These are phyloP conservation scores for Gobio occitaniae DNA, from an alignment of 2,797 vertebrate species.

Conservation along the genomic window DNA sequence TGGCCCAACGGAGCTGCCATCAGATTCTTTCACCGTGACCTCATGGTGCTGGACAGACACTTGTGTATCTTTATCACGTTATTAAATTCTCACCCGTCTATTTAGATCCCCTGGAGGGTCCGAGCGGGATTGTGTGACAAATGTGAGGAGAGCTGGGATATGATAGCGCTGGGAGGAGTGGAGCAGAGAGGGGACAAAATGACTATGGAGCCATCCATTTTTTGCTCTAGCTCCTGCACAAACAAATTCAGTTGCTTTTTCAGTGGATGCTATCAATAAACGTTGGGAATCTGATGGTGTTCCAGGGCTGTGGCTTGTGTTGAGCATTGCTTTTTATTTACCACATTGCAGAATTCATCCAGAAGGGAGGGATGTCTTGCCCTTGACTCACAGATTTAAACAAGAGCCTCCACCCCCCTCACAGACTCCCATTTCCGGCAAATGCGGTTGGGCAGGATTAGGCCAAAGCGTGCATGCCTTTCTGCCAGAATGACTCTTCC, in stretches of 20 bases:
- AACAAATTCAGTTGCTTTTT: conserved; percentile 42
- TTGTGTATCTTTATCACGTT: conserved; percentile 85
- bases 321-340: conserved; percentile 26
- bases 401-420: conserved; percentile 63
- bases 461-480: conserved; percentile 43
- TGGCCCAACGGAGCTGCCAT: conserved; percentile 69
- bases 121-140: conserved; percentile 73
- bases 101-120: conserved; percentile 77
- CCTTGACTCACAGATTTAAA: conserved; percentile 80
- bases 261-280: conserved; percentile 32
- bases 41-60: conserved; percentile 79
- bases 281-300: conserved; percentile 14
- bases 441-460: conserved; percentile 53
- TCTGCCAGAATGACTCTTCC: conserved; percentile 39
- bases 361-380: conserved; percentile 71
- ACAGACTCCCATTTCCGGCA: conserved; percentile 68
- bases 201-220: conserved; percentile 12
- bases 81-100: conserved; percentile 83
- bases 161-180: conserved; percentile 7
- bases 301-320: conserved; percentile 19
- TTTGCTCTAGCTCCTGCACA: conserved; percentile 27
- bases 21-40: conserved; percentile 80
- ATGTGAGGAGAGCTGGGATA: conserved; percentile 66
- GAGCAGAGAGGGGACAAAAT: conserved; percentile 14
- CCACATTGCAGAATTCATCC: conserved; percentile 64